Evolutionary conservation across 2,113 vertebrate genomes (phyloP).

Genomic region (Spheniscus mendiculus): DNA sequence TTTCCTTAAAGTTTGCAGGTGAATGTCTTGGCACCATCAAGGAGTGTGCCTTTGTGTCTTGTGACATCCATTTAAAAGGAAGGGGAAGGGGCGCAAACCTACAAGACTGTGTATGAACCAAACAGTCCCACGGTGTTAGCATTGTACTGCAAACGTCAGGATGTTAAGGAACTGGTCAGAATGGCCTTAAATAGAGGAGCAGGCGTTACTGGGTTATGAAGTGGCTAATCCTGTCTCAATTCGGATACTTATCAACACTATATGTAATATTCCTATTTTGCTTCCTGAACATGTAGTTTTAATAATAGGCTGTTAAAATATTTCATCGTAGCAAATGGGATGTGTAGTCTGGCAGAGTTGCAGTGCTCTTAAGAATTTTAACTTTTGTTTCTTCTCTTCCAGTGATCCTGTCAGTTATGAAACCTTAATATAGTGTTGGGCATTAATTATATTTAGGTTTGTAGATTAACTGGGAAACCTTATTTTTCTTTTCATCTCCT

Average conservation of each 20-base stretch:
- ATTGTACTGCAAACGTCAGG: accelerated
- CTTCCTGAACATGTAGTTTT: not conserved
- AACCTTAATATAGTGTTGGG: not conserved
- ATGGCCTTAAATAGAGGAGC: not conserved
- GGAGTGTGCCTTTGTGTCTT: not conserved
- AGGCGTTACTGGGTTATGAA: accelerated
- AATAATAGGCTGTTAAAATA: not conserved
- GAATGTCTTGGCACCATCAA: too few relatives aligned
- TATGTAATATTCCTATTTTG: not conserved
- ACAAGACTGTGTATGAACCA: accelerated
- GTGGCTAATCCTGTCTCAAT: not conserved
- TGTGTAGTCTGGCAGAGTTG: not conserved
- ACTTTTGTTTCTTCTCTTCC: not conserved
- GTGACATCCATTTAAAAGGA: too few relatives aligned
- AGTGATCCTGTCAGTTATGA: not conserved
- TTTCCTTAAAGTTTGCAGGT: not conserved
- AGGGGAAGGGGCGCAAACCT: not conserved
- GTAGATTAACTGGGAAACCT: not conserved
- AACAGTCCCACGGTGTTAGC: too few relatives aligned
- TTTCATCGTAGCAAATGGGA: not conserved
- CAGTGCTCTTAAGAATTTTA: not conserved
- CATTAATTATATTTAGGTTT: not conserved
- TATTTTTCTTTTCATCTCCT: not conserved
- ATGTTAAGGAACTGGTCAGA: not conserved
- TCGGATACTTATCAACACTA: accelerated